Conservation (phyloP, 2,113 vertebrate species). For the Sprattus sprattus region DNA sequence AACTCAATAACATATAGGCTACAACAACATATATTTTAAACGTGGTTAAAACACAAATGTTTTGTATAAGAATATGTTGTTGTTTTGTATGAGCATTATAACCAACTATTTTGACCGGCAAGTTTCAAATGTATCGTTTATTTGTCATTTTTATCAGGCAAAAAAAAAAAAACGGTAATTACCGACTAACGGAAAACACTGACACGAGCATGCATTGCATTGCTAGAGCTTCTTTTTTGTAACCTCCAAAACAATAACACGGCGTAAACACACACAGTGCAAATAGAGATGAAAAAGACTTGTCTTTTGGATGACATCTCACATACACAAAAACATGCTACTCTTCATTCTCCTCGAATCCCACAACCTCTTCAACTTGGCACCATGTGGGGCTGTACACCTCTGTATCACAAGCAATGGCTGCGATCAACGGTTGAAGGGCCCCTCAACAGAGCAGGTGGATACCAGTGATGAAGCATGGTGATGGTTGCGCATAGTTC, state of each 20-base stretch:
- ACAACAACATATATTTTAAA: no score
- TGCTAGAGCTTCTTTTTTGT: neutral
- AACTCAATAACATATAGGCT: no score
- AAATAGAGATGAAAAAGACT: neutral
- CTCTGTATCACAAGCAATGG: no score
- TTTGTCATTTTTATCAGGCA: neutral
- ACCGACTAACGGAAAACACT: neutral
- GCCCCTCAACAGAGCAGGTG: no score
- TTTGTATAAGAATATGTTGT: no score
- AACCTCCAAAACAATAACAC: neutral
- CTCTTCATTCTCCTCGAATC: neutral
- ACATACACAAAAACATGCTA: neutral
- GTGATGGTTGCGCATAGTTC: neutral
- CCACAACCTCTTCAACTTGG: neutral
- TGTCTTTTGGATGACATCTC: neutral
- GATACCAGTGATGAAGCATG: neutral
- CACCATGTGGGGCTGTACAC: no score
- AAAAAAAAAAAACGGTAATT: neutral
- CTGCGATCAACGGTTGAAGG: no score
- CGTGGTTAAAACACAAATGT: no score
- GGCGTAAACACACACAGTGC: neutral
- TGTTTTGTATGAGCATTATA: no score
- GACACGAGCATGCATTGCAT: neutral
- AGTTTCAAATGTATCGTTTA: no score
- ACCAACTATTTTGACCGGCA: no score